Evolutionary conservation across 2,888 invertebrate genomes (phyloP).

Genomic region (Chloroclysta siterata): DNA sequence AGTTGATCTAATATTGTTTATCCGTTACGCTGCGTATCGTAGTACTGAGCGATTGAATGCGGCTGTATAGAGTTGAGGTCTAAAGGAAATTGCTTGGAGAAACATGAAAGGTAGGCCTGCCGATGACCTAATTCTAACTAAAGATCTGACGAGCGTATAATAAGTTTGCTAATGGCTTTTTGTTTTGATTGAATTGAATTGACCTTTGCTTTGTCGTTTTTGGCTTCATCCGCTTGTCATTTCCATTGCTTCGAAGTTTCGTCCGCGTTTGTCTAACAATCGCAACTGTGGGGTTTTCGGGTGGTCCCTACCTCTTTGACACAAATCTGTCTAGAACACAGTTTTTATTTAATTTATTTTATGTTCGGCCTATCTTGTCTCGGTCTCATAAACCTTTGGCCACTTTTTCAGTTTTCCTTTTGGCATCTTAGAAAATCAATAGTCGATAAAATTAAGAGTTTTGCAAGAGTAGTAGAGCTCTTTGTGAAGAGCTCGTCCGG

Average conservation of each 20-base stretch:
- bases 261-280: background rate
- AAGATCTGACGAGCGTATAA: conserved; percentile 45
- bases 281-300: background rate
- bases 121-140: conserved; percentile 61
- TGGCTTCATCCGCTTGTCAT: conserved; percentile 5
- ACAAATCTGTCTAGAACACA: background rate
- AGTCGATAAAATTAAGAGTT: too few species aligned
- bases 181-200: conserved; percentile 28
- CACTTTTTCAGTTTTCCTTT: too few species aligned
- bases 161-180: conserved; percentile 50
- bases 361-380: too few species aligned
- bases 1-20: too few species aligned
- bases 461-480: too few species aligned
- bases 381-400: too few species aligned
- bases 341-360: too few species aligned
- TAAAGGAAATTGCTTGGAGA: conserved; percentile 68
- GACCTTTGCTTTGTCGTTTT: conserved; percentile 24
- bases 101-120: conserved; percentile 60
- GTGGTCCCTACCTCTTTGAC: background rate
- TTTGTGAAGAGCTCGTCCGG: too few species aligned
- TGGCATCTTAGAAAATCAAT: too few species aligned
- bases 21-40: too few species aligned
- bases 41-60: background rate
- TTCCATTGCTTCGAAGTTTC: conserved; percentile 2
- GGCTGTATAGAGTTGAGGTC: background rate